Evolutionary conservation across 2,113 vertebrate species (phyloP).

Genomic region (pig (Sus scrofa)): DNA sequence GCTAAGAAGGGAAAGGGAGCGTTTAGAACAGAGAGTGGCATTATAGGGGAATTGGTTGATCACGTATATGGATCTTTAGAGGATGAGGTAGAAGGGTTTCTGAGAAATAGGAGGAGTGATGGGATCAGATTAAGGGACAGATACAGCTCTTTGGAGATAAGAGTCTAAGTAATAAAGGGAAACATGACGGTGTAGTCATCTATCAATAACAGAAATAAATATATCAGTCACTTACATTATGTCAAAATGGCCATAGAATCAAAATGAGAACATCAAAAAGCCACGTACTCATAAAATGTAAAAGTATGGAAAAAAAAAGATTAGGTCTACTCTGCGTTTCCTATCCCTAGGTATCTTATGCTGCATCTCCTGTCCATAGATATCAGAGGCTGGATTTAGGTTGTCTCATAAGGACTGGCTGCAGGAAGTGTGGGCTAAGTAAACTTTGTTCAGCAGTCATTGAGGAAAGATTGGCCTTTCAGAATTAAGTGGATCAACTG

Average conservation of each 20-base stretch:
- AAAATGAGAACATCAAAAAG: neutral
- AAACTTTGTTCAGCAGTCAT: neutral
- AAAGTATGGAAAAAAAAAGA: neutral
- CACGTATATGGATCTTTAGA: neutral
- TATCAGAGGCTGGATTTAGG: neutral
- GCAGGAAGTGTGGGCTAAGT: neutral
- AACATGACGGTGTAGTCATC: neutral
- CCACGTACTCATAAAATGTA: neutral
- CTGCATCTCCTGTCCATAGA: neutral
- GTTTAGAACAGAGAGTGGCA: neutral
- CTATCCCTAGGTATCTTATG: neutral
- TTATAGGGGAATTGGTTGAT: neutral
- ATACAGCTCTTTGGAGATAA: neutral
- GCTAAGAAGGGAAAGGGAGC: neutral
- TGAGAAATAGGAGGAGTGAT: neutral
- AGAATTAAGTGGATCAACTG: neutral
- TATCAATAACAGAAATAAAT: neutral
- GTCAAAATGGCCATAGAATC: neutral
- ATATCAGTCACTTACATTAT: neutral
- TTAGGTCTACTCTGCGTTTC: neutral
- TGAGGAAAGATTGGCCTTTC: neutral
- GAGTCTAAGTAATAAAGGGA: neutral
- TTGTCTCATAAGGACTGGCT: neutral
- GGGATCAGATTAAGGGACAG: neutral
- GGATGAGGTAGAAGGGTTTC: neutral